phyloP scores from a whole-genome alignment of 2,113 vertebrate species.

The Syngnathoides biaculeatus region DNA sequence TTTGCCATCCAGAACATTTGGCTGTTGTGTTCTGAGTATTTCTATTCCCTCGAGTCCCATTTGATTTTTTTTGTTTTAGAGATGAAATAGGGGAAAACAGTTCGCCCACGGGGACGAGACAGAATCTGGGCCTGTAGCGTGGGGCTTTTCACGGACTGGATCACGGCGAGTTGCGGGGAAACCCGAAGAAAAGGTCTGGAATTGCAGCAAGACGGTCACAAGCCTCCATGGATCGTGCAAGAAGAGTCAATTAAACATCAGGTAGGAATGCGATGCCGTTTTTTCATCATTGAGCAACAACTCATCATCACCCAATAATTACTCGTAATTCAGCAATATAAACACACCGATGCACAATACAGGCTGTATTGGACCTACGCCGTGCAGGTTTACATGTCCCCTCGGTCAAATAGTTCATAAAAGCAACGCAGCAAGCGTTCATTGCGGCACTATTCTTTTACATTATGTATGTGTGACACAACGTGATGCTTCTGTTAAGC shows the following conservation, averaged over 20 bases:
- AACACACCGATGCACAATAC: background rate
- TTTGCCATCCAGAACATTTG: slow-evolving; percentile 26
- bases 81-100: slow-evolving; percentile 19
- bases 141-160: slow-evolving; percentile 24
- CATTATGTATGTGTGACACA: background rate
- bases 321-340: too few species aligned
- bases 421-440: background rate
- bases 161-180: slow-evolving; percentile 16
- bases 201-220: slow-evolving; percentile 28
- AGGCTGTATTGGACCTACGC: background rate
- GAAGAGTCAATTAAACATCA: slow-evolving; percentile 34
- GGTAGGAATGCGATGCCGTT: slow-evolving; percentile 34
- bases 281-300: background rate
- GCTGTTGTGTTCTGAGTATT: slow-evolving; percentile 16
- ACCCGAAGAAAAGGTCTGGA: slow-evolving; percentile 9
- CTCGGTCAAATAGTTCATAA: background rate
- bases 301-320: background rate
- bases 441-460: background rate
- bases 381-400: background rate
- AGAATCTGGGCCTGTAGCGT: slow-evolving; percentile 1
- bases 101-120: background rate
- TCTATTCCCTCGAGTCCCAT: slow-evolving; percentile 10
- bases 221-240: slow-evolving; percentile 47
- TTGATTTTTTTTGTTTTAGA: slow-evolving; percentile 1
- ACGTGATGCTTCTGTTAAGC: slow-evolving; percentile 10